Evolutionary conservation across 2,113 vertebrate species (phyloP).

Genomic region (Lanius ludovicianus): DNA sequence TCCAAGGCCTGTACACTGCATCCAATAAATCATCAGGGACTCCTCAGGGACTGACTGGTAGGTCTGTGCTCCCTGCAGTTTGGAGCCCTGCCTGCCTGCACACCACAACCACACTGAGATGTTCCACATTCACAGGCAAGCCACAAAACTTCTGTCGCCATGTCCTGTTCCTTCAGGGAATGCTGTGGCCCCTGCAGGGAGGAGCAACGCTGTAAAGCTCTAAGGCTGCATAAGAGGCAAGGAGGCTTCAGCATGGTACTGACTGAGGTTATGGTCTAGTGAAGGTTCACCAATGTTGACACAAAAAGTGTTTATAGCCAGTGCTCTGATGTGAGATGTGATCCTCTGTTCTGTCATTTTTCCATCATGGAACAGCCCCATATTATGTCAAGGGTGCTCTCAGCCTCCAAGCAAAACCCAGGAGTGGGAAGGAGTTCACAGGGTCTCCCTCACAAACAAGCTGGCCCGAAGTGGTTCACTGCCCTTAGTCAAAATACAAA

Average conservation of each 20-base stretch:
- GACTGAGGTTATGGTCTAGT: background rate
- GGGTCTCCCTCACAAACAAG: background rate
- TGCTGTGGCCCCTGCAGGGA: background rate
- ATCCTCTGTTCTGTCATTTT: background rate
- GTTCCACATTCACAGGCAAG: background rate
- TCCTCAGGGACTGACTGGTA: background rate
- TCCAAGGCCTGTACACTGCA: background rate
- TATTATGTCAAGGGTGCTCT: background rate
- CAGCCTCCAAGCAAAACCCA: background rate
- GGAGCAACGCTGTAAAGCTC: background rate
- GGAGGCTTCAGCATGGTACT: background rate
- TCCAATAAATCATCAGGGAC: background rate
- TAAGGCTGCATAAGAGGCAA: background rate
- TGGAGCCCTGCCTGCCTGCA: background rate
- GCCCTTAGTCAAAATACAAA: background rate
- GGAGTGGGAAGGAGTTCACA: background rate
- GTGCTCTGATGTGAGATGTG: background rate
- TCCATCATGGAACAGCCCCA: background rate
- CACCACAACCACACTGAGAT: background rate
- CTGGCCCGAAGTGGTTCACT: background rate
- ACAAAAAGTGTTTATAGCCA: background rate
- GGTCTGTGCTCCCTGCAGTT: background rate
- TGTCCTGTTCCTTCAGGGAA: background rate
- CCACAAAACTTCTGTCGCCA: background rate
- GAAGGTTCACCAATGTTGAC: background rate